Conservation (phyloP, 2,888 invertebrate genomes). For the Timema cristinae region DNA sequence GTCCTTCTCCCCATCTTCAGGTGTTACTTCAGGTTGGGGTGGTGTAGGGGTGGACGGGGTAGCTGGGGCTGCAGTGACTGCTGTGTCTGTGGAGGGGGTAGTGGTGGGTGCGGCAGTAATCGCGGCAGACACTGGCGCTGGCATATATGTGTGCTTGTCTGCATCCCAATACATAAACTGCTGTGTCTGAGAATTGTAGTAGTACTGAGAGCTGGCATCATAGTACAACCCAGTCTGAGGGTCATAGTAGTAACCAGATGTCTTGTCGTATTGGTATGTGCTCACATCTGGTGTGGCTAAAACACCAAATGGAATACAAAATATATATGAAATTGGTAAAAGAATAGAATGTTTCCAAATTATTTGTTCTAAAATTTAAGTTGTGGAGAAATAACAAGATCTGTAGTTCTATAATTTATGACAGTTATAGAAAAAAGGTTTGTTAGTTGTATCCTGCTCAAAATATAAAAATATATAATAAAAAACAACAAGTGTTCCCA, state of each 20-base stretch:
- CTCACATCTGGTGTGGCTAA: conserved; percentile 74
- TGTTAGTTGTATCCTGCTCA: too few species aligned
- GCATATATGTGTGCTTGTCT: conserved; percentile 59
- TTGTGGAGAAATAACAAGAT: too few species aligned
- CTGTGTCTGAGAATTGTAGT: conserved; percentile 86
- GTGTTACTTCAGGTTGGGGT: conserved; percentile 22
- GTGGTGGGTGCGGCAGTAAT: conserved; percentile 30
- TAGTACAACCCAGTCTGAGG: conserved; percentile 90
- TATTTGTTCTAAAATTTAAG: too few species aligned
- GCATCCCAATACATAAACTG: conserved; percentile 96
- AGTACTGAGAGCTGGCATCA: conserved; percentile 93
- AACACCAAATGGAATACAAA: neutral
- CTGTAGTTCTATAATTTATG: too few species aligned
- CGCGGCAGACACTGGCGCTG: conserved; percentile 46
- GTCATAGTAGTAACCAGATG: conserved; percentile 96
- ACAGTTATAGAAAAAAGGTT: too few species aligned
- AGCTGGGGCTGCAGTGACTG: conserved; percentile 38
- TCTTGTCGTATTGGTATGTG: conserved; percentile 89
- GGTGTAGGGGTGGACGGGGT: conserved; percentile 34
- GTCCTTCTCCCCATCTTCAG: conserved; percentile 46
- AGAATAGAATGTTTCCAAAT: too few species aligned
- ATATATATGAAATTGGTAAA: too few species aligned
- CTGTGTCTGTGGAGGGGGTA: conserved; percentile 39
- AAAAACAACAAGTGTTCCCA: too few species aligned
- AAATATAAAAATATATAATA: too few species aligned